Percentiles rank a stretch among this genome's conserved stretches.
Conservation (phyloP, 2,797 vertebrate genomes). For the Hydrophis major region DNA sequence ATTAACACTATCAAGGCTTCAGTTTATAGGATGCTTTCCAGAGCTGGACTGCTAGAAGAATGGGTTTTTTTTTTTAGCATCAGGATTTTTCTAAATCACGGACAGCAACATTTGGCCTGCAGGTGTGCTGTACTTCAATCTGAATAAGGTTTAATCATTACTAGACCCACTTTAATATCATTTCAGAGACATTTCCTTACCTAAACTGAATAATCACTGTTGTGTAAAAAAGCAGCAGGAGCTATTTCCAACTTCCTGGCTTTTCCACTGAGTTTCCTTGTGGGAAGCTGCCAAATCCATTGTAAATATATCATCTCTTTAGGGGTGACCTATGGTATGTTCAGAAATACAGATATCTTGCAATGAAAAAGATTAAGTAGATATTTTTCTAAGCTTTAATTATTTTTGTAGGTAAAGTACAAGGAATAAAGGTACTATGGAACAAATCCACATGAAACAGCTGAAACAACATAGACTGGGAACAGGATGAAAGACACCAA, state of each 20-base stretch:
- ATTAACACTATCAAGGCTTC: not conserved
- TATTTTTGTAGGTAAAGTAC: not conserved
- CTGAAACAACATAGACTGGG: slow-evolving; percentile 7
- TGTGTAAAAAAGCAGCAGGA: not conserved
- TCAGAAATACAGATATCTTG: slow-evolving; percentile 15
- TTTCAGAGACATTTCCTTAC: not conserved
- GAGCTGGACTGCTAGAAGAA: not conserved
- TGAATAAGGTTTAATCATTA: not conserved
- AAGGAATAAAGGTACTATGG: not conserved
- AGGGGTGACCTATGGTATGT: not conserved
- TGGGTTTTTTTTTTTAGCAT: not conserved
- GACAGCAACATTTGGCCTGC: not conserved
- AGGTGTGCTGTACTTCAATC: not conserved
- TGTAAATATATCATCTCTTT: not conserved
- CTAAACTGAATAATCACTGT: not conserved
- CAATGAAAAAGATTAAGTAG: not conserved
- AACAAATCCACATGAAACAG: not conserved
- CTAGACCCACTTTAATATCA: not conserved
- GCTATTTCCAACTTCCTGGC: not conserved
- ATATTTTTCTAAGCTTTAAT: slow-evolving; percentile 3
- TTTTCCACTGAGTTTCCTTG: not conserved
- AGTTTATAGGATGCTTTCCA: not conserved
- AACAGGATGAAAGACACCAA: slow-evolving; percentile 14
- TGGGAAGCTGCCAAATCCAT: not conserved
- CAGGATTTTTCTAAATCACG: not conserved